phyloP scores from a whole-genome alignment of 2,888 invertebrate genomes.

The Drosophila anomelani region DNA sequence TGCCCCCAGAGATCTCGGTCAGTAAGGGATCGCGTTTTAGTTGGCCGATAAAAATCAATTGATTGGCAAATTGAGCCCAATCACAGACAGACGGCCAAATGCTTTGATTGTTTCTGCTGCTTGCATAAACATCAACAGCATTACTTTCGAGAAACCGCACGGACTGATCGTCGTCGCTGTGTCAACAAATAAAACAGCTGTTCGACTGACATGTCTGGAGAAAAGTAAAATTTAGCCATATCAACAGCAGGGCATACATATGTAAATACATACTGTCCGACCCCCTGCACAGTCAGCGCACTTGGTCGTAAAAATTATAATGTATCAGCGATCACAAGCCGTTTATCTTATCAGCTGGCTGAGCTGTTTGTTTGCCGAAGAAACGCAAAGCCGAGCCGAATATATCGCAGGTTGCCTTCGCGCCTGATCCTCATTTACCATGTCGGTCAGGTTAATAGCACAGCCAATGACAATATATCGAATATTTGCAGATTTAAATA shows the following conservation, averaged over 20 bases:
- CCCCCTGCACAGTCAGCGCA: conserved; percentile 10
- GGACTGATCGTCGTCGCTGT: conserved; percentile 1
- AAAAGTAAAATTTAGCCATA: conserved; percentile 23
- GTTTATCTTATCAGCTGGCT: conserved; percentile 64
- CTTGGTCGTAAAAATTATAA: conserved; percentile 17
- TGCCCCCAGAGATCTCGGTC: conserved; percentile 8
- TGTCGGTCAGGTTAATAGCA: conserved; percentile 1
- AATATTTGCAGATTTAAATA: background rate
- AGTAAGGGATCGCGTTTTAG: conserved; percentile 1
- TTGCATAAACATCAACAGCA: conserved; percentile 27
- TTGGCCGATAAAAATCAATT: conserved; percentile 54
- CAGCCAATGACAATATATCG: background rate
- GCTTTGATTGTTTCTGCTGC: conserved; percentile 35
- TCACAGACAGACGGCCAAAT: conserved; percentile 33
- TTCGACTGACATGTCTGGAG: conserved; percentile 1
- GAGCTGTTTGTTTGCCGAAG: conserved; percentile 50
- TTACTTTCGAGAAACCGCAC: conserved; percentile 3
- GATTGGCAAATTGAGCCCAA: conserved; percentile 55
- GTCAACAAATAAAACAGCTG: conserved; percentile 41
- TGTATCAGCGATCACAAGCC: conserved; percentile 30
- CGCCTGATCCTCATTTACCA: conserved; percentile 12
- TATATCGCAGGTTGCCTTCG: conserved; percentile 13
- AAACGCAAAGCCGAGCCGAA: conserved; percentile 25
- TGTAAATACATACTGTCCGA: conserved; percentile 1
- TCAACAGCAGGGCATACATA: conserved; percentile 16